Evolutionary conservation across 2,797 vertebrate species (phyloP), one percentile per base, ranked within the genome.

Genomic region (Gambelia wislizenii): DNA sequence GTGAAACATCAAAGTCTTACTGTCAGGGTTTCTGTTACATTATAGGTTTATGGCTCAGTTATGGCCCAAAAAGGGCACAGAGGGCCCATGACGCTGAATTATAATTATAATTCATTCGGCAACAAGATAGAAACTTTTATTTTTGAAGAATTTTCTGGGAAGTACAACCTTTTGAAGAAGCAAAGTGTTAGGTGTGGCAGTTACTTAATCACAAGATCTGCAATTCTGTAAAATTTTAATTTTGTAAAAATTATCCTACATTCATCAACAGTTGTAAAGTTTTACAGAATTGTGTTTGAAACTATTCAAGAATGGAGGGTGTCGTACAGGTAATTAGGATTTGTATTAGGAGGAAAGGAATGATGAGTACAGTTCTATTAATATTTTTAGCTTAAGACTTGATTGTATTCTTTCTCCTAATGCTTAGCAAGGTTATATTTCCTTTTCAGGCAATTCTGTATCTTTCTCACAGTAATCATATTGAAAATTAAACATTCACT

Each of bases 301-400:
- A 90, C 94, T 94, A 93, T 96, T 95, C 92, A 95, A 95, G 85
- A 92, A 93, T 87, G 92, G 96, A 96, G 91, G 87, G 91, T 94
- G 94, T 61, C 87, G 76, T 95, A 87, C 92, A 95, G 92, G 91
- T 95, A 95, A 96, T 95, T 96, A 93, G 95, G 94, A 96, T 96
- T 96, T 96, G 93, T 94, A 95, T 94, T 96, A 95, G 90, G 94
- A 94, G 94, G 94, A 94, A 90, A 94, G 93, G 92, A 94, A 95
- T 94, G 94, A 95, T 92, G 90, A 96, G 95, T 93, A 92, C 83
- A 94, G 93, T 93, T 95, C 95, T 95, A 92, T 96, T 96, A 95
- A 95, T 94, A 92, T 94, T 94, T 94, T 96, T 95, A 95, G 94
- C 95, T 95, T 95, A 95, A 96, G 95, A 85, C 93, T 94, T 95